phyloP scores from a whole-genome alignment of 2,113 vertebrate genomes.

The Anarrhichthys ocellatus region DNA sequence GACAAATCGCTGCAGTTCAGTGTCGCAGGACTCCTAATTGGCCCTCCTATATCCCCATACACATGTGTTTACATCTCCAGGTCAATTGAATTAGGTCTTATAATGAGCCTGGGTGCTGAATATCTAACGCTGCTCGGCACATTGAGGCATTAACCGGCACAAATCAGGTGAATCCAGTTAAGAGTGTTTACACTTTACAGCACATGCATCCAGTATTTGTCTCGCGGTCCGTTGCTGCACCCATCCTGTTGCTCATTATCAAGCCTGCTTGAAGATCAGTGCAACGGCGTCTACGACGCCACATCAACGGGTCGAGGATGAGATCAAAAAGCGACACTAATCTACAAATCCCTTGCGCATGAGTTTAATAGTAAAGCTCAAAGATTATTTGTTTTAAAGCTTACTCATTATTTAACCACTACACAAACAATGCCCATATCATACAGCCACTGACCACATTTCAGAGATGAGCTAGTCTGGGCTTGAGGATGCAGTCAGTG shows the following conservation, averaged over 20 bases:
- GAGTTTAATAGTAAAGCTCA: conserved; percentile 79
- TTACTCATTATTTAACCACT: conserved; percentile 66
- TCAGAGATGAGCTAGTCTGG: conserved; percentile 31
- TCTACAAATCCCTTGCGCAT: conserved; percentile 67
- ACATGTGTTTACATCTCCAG: conserved; percentile 65
- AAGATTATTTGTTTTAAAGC: conserved; percentile 76
- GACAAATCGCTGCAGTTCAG: conserved; percentile 41
- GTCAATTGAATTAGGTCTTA: conserved; percentile 71
- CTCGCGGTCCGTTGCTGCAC: conserved; percentile 38
- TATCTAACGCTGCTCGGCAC: conserved; percentile 57
- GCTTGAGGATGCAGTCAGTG: conserved; percentile 35
- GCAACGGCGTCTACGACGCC: conserved; percentile 32
- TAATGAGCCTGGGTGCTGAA: conserved; percentile 69
- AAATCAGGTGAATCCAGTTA: conserved; percentile 81
- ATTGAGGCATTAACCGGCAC: conserved; percentile 69
- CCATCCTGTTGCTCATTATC: conserved; percentile 73
- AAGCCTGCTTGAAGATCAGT: conserved; percentile 46
- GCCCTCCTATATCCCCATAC: conserved; percentile 48
- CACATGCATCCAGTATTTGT: conserved; percentile 59
- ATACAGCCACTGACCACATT: conserved; percentile 75
- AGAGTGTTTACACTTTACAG: conserved; percentile 73
- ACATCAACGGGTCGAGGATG: conserved; percentile 59
- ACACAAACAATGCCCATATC: conserved; percentile 59
- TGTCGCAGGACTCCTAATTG: conserved; percentile 48
- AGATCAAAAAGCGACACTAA: conserved; percentile 74